Conservation (phyloP, 2,797 vertebrate genomes). For the Vireo griseus region DNA sequence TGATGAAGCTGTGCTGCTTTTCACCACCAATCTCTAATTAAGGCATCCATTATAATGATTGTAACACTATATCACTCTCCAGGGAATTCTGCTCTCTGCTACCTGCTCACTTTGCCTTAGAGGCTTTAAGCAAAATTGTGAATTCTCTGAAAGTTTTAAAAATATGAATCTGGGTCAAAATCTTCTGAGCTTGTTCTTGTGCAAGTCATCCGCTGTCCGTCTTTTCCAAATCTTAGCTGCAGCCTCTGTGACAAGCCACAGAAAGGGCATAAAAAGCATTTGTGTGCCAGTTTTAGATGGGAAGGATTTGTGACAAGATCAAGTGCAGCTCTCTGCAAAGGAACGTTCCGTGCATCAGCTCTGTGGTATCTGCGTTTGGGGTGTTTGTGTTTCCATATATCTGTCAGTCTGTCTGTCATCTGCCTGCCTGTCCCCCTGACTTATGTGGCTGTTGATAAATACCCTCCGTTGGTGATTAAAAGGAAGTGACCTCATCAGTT, state of each 20-base stretch:
- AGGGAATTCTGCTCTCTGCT: neutral
- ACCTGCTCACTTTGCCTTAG: neutral
- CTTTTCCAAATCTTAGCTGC: neutral
- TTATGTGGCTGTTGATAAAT: slow-evolving; percentile 24
- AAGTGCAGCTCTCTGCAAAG: neutral
- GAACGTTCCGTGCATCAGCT: neutral
- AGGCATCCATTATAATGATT: neutral
- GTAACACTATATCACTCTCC: neutral
- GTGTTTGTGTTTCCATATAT: slow-evolving; percentile 32
- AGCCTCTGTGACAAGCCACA: neutral
- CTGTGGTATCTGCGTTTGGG: neutral
- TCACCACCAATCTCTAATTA: neutral
- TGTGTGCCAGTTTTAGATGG: neutral
- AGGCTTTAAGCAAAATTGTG: neutral
- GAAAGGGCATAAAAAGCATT: neutral
- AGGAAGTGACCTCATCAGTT: slow-evolving; percentile 76
- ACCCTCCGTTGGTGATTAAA: slow-evolving; percentile 24
- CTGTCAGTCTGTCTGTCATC: slow-evolving; percentile 63
- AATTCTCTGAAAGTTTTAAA: neutral
- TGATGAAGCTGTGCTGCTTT: neutral
- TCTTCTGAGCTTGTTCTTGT: neutral
- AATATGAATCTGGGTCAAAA: neutral
- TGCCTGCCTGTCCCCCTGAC: slow-evolving; percentile 4
- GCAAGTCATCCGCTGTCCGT: neutral
- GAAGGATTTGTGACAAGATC: neutral